Evolutionary conservation across 2,888 invertebrate genomes (phyloP).

Genomic region (Phyto melanocephala): DNA sequence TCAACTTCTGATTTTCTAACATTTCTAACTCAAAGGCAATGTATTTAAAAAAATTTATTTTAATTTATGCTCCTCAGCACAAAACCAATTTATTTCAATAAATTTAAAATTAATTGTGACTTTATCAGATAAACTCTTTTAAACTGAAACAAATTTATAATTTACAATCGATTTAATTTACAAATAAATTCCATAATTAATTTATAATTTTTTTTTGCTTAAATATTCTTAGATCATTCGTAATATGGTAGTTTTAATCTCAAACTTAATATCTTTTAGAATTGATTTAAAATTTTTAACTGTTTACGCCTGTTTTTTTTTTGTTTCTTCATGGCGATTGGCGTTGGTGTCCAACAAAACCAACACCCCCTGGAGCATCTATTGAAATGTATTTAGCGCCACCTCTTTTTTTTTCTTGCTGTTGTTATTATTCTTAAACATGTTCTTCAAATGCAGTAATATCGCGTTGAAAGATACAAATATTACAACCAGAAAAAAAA

Average conservation of each 20-base stretch:
- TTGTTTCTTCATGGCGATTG: not conserved
- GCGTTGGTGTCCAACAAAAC: not conserved
- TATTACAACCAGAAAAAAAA: not conserved
- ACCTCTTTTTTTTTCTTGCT: slow-evolving; percentile 48
- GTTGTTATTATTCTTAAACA: not conserved
- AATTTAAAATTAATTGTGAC: not conserved
- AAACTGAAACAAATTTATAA: not conserved
- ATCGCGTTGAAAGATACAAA: slow-evolving; percentile 45
- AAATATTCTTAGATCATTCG: not conserved
- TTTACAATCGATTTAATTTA: not conserved
- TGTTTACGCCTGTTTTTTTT: slow-evolving; percentile 45
- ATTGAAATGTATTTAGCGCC: slow-evolving; percentile 60
- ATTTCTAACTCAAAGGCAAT: too few species aligned
- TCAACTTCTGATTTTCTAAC: too few species aligned
- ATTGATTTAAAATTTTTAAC: slow-evolving; percentile 55
- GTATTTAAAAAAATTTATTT: too few species aligned
- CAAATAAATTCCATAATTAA: not conserved
- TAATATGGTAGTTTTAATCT: slow-evolving; percentile 17
- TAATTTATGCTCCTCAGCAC: too few species aligned
- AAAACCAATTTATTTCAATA: not conserved
- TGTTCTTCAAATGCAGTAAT: not conserved
- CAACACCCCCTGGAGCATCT: slow-evolving; percentile 55
- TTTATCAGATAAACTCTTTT: not conserved
- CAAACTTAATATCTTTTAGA: slow-evolving; percentile 27
- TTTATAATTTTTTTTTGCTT: not conserved